Conservation (phyloP, 2,113 vertebrate genomes). For the Gallinago media region DNA sequence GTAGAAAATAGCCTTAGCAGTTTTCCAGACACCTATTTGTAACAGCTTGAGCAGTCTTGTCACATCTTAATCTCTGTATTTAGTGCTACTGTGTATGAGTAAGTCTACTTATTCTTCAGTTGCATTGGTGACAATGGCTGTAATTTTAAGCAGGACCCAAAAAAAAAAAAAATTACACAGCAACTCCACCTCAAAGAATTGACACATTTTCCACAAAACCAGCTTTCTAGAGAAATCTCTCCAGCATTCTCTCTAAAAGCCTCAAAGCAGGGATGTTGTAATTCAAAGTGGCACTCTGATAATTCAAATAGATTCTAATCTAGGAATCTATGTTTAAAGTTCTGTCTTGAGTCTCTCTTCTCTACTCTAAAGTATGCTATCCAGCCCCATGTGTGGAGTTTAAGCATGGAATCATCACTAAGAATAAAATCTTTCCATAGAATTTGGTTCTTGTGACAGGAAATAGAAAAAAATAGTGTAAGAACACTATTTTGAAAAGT, state of each 20-base stretch:
- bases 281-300: not conserved
- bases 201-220: not conserved
- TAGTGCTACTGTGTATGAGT: accelerated
- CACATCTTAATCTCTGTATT: not conserved
- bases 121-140: not conserved
- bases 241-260: not conserved
- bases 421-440: not conserved
- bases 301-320: not conserved
- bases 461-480: not conserved
- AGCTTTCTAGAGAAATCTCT: not conserved
- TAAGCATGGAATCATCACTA: not conserved
- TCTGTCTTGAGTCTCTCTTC: not conserved
- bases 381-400: not conserved
- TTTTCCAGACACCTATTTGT: not conserved
- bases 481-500: not conserved
- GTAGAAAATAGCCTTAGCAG: not conserved
- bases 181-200: not conserved
- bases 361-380: not conserved
- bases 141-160: not conserved
- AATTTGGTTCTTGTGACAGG: not conserved
- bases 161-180: not conserved
- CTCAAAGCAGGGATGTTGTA: not conserved
- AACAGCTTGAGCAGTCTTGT: not conserved
- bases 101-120: not conserved
- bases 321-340: not conserved